Evolutionary conservation across 2,113 vertebrate genomes (phyloP), one percentile per base, ranked within the genome.

Genomic region (Felis chaus): DNA sequence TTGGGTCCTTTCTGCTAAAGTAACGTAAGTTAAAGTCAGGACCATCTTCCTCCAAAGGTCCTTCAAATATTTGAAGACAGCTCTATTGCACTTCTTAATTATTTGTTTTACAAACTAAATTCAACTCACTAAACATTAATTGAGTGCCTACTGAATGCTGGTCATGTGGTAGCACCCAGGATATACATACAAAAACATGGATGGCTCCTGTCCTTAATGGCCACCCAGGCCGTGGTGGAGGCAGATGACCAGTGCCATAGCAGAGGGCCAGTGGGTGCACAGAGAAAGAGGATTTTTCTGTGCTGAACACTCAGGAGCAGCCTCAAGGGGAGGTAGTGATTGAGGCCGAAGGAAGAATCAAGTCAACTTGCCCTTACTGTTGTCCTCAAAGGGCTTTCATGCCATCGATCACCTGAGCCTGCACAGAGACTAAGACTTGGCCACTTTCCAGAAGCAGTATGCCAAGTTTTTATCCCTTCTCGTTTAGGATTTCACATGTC

Each of bases 1-100:
- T 68, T 66, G 66, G 63, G 31, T 73, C 48, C 76, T 97, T 81
- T 81, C 92, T 88, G 66, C 78, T 85, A 39, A 84, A 57, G 71
- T 27, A 55, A 92, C n/a, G 63, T 12, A 63, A 73, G 39, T n/a
- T 41, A 63, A 53, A 88, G 53, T 41, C 23, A 86, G 8, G 33
- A n/a, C 36, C 33, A 0, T 55, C 82, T 88, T 69, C 45, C 53
- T 78, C 61, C 41, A n/a, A 11, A 7, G 3, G n/a, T 33, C 45
- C 73, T 95, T n/a, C 53, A 79, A 23, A 14, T 81, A 15, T 76
- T 79, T 81, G 27, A 39, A 76, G 73, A 53, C 39, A 27, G 7
- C 8, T 19, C 69, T 23, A 3, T 79, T 45, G 48, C 12, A 61
- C 29, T 63, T 84, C 41, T 53, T 91, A 90, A 74, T 74, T 2